A percentile compares a stretch with the other conserved stretches of the same genome.
These are phyloP conservation scores for Pseudomyrmex concolor DNA, from an alignment of 1,140 invertebrate genomes.

Conservation along the genomic window DNA sequence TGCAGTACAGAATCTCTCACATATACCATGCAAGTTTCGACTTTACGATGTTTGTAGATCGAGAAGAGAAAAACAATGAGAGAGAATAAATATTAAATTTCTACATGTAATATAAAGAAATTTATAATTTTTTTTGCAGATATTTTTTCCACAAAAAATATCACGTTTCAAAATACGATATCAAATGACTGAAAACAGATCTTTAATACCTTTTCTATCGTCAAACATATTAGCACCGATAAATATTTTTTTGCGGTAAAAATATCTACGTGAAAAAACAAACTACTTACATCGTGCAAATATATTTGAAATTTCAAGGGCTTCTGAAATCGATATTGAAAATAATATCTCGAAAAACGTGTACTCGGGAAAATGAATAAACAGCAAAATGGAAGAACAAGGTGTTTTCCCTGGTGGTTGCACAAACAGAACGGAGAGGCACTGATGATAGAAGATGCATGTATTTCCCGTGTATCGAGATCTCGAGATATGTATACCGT, in stretches of 20 bases:
- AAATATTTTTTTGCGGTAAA: no score
- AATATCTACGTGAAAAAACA: no score
- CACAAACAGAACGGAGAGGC: neutral
- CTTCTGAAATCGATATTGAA: neutral
- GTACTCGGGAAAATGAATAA: neutral
- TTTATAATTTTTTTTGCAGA: no score
- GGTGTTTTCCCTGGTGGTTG: neutral
- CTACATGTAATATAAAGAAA: neutral
- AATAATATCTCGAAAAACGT: neutral
- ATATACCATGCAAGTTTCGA: neutral
- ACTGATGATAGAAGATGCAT: neutral
- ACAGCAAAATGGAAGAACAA: neutral
- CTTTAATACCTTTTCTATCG: no score
- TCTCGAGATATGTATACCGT: constrained; percentile 17
- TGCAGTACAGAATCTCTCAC: no score
- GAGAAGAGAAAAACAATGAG: neutral
- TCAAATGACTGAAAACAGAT: no score
- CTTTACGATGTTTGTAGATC: neutral
- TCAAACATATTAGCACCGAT: no score
- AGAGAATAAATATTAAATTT: neutral
- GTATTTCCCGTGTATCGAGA: neutral
- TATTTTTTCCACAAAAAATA: no score
- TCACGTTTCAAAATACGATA: no score
- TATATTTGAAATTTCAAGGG: no score
- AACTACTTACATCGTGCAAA: no score